Base-by-base conservation (phyloP, 2,797 vertebrate species). In the Mareca penelope region DNA sequence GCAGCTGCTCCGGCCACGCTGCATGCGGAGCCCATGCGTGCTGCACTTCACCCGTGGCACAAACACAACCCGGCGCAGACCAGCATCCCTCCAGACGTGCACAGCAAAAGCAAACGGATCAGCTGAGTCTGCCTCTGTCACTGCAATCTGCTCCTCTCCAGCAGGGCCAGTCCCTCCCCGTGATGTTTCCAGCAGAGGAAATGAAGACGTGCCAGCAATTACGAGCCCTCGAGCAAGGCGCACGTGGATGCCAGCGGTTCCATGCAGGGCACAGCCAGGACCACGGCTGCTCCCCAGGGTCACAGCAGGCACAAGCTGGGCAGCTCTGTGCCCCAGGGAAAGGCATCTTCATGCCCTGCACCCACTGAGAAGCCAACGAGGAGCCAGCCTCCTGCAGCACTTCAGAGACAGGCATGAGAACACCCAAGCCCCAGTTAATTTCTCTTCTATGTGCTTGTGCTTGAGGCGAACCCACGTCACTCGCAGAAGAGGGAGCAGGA, bases 11-110 rank as follows among this genome's bases (percentile, higher is more conserved):
- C 11, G 6, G 60, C 12, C 21, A 33, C 3, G 1, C 3, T 31
- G 13, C 57, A 10, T 0, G 18, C 52, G 3, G 22, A 1, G 44
- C 70, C 22, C 5, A 2, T 1, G 3, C 4, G 5, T 33, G 12
- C 37, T 23, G 9, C 42, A 0, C 81, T 5, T 21, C 52, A 61
- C 1, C 72, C 21, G 1, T 1, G 48, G 52, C 73, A 24, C 60
- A 14, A 8, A 39, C 35, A 7, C 39, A 15, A 4, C 23, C 15
- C 4, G 1, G 17, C 2, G 15, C 2, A 6, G 72, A 7, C 5
- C 65, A 35, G 52, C 46, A 8, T 3, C 77, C 59, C 31, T 3
- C 26, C 56, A 3, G 10, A 10, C 31, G 0, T 7, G 1, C 52
- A 4, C 0, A 2, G 24, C 6, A 6, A 16, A 31, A 24, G 24